A percentile compares a stretch with the other conserved stretches of the same genome.
These are phyloP conservation scores for Branchellion lobata DNA, from an alignment of 2,888 invertebrate species.

Conservation along the genomic window DNA sequence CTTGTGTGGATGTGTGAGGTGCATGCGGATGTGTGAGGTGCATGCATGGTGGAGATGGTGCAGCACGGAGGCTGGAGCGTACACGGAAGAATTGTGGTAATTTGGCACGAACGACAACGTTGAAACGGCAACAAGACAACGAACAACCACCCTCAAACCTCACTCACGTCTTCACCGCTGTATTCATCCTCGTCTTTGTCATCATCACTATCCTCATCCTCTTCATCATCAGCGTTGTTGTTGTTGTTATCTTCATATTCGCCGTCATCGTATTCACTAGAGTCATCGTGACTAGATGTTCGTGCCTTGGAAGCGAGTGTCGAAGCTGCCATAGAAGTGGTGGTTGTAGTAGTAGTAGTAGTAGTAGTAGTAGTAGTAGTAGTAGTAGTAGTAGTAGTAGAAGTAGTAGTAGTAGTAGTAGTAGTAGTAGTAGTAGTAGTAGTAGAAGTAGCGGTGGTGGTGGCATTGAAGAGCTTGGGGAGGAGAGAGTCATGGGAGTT, in stretches of 20 bases:
- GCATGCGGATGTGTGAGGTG: too few relatives aligned
- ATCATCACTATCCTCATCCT: neutral
- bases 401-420: constrained; percentile 16
- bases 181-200: neutral
- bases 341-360: constrained; percentile 3
- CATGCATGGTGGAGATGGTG: too few relatives aligned
- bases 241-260: neutral
- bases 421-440: constrained; percentile 20
- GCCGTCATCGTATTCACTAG: too few relatives aligned
- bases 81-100: too few relatives aligned
- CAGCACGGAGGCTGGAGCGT: too few relatives aligned
- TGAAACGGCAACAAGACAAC: too few relatives aligned
- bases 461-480: neutral
- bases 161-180: neutral
- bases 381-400: constrained; percentile 28
- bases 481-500: constrained; percentile 32
- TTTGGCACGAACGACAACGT: too few relatives aligned
- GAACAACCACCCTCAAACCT: too few relatives aligned
- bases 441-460: neutral
- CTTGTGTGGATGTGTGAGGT: too few relatives aligned
- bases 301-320: neutral
- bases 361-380: constrained; percentile 38
- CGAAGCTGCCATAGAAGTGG: neutral
- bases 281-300: neutral
- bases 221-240: neutral